Evolutionary conservation across 1,140 invertebrate genomes (phyloP).

Genomic region (Zaprionus vittiger): DNA sequence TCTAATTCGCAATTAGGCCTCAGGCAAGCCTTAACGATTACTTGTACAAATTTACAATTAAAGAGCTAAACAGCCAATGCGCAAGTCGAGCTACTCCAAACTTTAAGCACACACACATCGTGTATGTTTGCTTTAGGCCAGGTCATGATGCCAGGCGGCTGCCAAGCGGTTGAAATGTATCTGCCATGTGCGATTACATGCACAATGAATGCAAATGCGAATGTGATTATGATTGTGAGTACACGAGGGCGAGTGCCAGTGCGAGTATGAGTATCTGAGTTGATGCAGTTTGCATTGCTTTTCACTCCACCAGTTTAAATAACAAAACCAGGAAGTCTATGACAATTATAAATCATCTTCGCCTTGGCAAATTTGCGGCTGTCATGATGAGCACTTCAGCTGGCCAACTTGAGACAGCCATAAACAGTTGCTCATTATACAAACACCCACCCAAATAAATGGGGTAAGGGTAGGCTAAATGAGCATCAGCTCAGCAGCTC

Average conservation of each 20-base stretch:
- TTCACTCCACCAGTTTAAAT: conserved; percentile 55
- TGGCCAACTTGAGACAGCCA: conserved; percentile 58
- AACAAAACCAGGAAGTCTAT: conserved; percentile 77
- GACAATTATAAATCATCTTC: conserved; percentile 81
- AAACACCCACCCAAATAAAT: conserved; percentile 55
- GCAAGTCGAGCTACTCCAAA: background rate
- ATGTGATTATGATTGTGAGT: conserved; percentile 28
- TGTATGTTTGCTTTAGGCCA: conserved; percentile 38
- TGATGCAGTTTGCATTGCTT: conserved; percentile 53
- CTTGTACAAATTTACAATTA: conserved; percentile 3
- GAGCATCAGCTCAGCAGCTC: conserved; percentile 41
- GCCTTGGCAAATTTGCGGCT: conserved; percentile 70
- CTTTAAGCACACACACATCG: background rate
- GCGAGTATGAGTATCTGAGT: conserved; percentile 8
- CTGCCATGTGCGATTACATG: conserved; percentile 49
- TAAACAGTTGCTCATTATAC: conserved; percentile 58
- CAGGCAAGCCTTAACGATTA: background rate
- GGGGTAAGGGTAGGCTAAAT: conserved; percentile 43
- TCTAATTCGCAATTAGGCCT: background rate
- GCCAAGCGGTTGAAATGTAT: conserved; percentile 51
- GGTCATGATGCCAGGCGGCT: conserved; percentile 34
- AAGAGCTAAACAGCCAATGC: conserved; percentile 5
- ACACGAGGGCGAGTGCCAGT: conserved; percentile 3
- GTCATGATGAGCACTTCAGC: conserved; percentile 77
- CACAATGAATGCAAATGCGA: conserved; percentile 12